phyloP scores from a whole-genome alignment of 2,888 invertebrate genomes.

The Phymatocera aterrima region DNA sequence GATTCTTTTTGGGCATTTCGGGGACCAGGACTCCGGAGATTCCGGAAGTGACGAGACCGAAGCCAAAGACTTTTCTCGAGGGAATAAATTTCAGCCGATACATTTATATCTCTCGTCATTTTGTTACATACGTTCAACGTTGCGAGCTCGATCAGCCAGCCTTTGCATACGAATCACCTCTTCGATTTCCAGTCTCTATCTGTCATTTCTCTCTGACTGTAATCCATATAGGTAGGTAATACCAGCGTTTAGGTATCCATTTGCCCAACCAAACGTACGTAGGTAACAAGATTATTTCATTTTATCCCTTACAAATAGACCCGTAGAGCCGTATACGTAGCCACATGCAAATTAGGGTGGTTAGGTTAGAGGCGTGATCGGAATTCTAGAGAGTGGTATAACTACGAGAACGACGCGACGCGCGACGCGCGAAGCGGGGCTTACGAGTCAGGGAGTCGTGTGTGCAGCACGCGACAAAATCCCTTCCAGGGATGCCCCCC shows the following conservation, averaged over 20 bases:
- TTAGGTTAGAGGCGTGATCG: slow-evolving; percentile 62
- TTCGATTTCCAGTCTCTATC: no score
- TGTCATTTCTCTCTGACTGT: not conserved
- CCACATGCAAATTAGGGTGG: slow-evolving; percentile 60
- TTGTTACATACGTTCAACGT: no score
- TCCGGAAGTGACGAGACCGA: no score
- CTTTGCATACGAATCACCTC: no score
- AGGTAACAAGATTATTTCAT: slow-evolving; percentile 66
- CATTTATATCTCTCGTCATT: no score
- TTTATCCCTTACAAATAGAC: slow-evolving; percentile 50
- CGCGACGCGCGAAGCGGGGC: no score
- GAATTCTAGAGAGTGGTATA: slow-evolving; percentile 50
- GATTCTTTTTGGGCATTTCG: no score
- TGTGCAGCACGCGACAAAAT: slow-evolving; percentile 11
- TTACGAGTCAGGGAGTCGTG: not conserved
- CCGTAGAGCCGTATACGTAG: not conserved
- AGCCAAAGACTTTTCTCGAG: no score
- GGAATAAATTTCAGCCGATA: no score
- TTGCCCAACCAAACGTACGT: slow-evolving; percentile 52
- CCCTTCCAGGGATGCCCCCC: slow-evolving; percentile 11
- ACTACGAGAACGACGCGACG: slow-evolving; percentile 16
- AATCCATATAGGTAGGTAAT: not conserved
- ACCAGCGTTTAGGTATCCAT: not conserved
- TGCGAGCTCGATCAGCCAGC: no score
- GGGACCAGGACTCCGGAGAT: no score